These are phyloP conservation scores for Drosophila arizonae DNA, from an alignment of 1,140 invertebrate species.

Conservation along the genomic window DNA sequence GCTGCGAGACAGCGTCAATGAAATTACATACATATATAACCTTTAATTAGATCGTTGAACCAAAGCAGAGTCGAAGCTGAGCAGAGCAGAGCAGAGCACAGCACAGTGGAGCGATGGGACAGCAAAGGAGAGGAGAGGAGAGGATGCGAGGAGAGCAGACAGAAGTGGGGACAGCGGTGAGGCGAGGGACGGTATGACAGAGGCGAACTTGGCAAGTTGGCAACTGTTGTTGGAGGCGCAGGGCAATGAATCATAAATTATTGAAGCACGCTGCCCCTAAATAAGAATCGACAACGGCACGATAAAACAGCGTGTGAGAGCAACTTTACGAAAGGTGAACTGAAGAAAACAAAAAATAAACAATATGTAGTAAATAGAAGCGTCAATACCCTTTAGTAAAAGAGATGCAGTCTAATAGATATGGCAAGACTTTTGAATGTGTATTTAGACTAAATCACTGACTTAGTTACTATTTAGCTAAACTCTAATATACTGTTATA, in stretches of 20 bases:
- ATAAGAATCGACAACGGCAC: conserved; percentile 29
- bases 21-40: conserved; percentile 64
- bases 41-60: conserved; percentile 82
- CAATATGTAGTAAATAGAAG: background rate
- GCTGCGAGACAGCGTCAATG: conserved; percentile 40
- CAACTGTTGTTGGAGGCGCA: conserved; percentile 36
- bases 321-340: conserved; percentile 20
- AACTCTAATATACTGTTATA: too few species aligned
- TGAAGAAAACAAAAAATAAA: background rate
- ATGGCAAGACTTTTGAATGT: background rate
- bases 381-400: background rate
- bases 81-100: conserved; percentile 8
- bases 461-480: too few species aligned
- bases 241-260: conserved; percentile 67
- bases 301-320: conserved; percentile 21
- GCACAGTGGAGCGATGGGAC: background rate
- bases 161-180: background rate
- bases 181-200: background rate
- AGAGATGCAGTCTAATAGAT: background rate
- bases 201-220: conserved; percentile 44
- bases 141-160: conserved; percentile 7
- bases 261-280: conserved; percentile 44
- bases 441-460: too few species aligned
- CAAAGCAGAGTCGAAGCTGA: conserved; percentile 29
- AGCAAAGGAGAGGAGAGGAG: too few species aligned